phyloP scores from a whole-genome alignment of 2,113 vertebrate species.

The Oenanthe melanoleuca region DNA sequence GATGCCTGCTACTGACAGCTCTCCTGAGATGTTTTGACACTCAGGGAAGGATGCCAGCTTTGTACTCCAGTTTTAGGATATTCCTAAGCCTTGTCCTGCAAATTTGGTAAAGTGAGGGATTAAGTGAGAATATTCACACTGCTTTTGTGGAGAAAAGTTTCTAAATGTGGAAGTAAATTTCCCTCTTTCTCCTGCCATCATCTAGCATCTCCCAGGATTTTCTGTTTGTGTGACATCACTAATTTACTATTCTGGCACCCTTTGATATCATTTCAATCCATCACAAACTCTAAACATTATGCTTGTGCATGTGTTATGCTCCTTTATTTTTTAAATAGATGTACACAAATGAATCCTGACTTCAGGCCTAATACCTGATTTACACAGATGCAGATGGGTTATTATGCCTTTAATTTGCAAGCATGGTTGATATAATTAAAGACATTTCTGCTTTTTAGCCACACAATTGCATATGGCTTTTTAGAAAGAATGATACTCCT shows the following conservation, averaged over 20 bases:
- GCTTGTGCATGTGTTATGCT: neutral
- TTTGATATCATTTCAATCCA: neutral
- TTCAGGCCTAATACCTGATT: neutral
- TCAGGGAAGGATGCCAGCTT: neutral
- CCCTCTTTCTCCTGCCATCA: neutral
- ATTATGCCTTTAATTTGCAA: constrained; percentile 43
- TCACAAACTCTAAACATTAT: neutral
- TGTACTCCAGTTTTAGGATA: neutral
- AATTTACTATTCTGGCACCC: neutral
- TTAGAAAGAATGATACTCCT: neutral
- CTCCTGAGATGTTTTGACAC: neutral
- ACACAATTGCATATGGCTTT: neutral
- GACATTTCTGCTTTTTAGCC: constrained; percentile 37
- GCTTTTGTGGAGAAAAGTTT: neutral
- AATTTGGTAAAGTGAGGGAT: neutral
- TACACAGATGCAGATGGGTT: constrained; percentile 1
- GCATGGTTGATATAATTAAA: constrained; percentile 19
- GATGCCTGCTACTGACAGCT: neutral
- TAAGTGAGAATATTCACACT: neutral
- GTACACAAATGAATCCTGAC: neutral
- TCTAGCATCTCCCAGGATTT: neutral
- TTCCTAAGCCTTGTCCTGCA: neutral
- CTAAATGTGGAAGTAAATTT: neutral
- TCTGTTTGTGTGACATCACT: neutral
- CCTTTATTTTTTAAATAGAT: neutral